Conservation (phyloP, 2,113 vertebrate species). For the Leptobrachium leishanense region DNA sequence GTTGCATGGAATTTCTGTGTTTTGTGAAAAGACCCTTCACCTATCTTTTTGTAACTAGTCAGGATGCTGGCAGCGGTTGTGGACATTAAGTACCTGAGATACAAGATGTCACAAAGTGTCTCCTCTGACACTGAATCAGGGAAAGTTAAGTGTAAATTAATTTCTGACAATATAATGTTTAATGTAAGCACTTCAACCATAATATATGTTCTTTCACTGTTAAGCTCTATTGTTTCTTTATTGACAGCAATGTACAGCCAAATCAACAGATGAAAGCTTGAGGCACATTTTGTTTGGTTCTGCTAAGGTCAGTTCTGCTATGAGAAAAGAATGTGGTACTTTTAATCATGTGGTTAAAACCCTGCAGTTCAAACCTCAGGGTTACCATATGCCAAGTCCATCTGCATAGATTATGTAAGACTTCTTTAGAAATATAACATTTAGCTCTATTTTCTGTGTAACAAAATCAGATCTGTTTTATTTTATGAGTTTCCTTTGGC, state of each 20-base stretch:
- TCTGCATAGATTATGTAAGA: conserved; percentile 51
- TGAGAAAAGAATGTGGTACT: conserved; percentile 37
- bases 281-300: conserved; percentile 52
- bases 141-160: no score
- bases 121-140: no score
- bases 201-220: conserved; percentile 17
- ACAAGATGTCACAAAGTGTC: no score
- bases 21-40: no score
- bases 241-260: conserved; percentile 46
- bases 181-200: conserved; percentile 3
- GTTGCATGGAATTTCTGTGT: no score
- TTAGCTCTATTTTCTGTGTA: no score
- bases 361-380: conserved; percentile 41
- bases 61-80: no score
- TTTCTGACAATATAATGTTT: neutral
- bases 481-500: no score
- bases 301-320: conserved; percentile 57
- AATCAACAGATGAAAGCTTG: conserved; percentile 53
- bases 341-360: conserved; percentile 40
- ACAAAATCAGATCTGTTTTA: no score
- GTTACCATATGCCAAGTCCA: conserved; percentile 56
- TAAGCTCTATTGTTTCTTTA: conserved; percentile 34
- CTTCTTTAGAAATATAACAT: conserved; percentile 8
- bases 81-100: no score
- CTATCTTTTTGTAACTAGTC: no score